Base-by-base conservation (phyloP, 2,113 vertebrate genomes). In the Cephalopholis sonnerati region DNA sequence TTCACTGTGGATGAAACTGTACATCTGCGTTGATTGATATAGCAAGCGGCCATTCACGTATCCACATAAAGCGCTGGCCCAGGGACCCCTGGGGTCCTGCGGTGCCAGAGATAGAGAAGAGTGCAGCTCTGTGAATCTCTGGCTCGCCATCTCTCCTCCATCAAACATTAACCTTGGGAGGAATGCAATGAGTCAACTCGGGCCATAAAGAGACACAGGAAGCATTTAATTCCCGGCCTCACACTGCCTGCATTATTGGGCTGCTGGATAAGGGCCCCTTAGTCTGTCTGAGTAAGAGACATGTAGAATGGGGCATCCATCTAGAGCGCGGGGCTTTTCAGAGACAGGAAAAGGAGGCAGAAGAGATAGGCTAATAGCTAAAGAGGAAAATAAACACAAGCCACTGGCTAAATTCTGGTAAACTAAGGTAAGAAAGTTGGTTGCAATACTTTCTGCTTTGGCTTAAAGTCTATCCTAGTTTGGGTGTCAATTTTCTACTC, bases 81-180 rank as follows among this genome's bases (percentile, higher is more conserved):
- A 11, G 46, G 67, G 50, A 77, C 32, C 50, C 63, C 36, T 66
- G 81, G 73, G 46, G 13, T 80, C 72, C 79, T 74, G 79, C 72
- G 27, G 55, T 87, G 87, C 83, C 88, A 91, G 81, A 87, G 79
- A 90, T 32, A 68, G 87, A 91, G 84, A 92, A 94, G 89, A 92
- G 83, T 75, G 89, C 59, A 1, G 82, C 90, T 93, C 90, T 93
- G 91, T 91, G 87, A 91, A 85, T 91, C 89, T 79, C 89, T 93
- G 92, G 90, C 93, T 91, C 77, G 9, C 71, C 88, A 79, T 81
- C 86, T 72, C 92, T 82, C 83, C 79, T 78, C 89, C 84, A 88
- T 92, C 92, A 94, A 93, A 93, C 92, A 93, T 94, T 91, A 93
- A 94, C 91, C 90, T 92, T 89, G 87, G 82, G 85, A 93, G 90